Percentiles rank a stretch among this genome's conserved stretches.
Evolutionary conservation across 1,140 invertebrate genomes (phyloP).

Genomic region (Scaptomyza hsui): DNA sequence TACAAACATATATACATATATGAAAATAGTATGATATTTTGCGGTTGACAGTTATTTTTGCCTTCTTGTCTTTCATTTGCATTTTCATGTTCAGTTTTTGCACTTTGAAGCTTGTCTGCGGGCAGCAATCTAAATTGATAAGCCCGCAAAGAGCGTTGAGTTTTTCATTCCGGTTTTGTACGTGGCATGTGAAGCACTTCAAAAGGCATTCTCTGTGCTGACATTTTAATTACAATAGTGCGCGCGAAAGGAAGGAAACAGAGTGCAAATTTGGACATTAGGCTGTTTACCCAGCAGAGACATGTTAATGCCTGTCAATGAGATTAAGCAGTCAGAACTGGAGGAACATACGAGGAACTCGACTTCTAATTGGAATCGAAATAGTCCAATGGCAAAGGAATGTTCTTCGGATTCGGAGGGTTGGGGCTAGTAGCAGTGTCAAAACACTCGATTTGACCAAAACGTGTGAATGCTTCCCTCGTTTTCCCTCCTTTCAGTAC

Average conservation of each 20-base stretch:
- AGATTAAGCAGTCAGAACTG: slow-evolving; percentile 73
- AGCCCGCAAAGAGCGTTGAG: slow-evolving; percentile 32
- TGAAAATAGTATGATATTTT: slow-evolving; percentile 38
- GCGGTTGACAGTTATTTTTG: slow-evolving; percentile 48
- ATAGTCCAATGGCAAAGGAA: slow-evolving; percentile 12
- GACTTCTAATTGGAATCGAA: slow-evolving; percentile 44
- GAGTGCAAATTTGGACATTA: slow-evolving; percentile 21
- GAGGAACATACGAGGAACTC: slow-evolving; percentile 7
- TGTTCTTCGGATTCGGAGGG: no score
- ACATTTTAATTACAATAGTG: slow-evolving; percentile 73
- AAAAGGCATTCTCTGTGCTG: slow-evolving; percentile 33
- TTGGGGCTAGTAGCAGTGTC: slow-evolving; percentile 18
- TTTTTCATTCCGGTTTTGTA: slow-evolving; percentile 13
- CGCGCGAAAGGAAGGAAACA: neutral
- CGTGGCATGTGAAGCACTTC: slow-evolving; percentile 41
- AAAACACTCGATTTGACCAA: slow-evolving; percentile 65
- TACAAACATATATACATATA: no score
- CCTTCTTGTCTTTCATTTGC: neutral
- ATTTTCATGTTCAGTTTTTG: slow-evolving; percentile 44
- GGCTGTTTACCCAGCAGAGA: slow-evolving; percentile 55
- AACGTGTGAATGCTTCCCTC: slow-evolving; percentile 3
- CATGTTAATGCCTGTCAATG: slow-evolving; percentile 77
- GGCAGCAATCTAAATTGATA: slow-evolving; percentile 66
- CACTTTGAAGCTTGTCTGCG: slow-evolving; percentile 40
- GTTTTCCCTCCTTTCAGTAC: slow-evolving; percentile 38